Evolutionary conservation across 2,888 invertebrate genomes (phyloP).

Genomic region (Mycalesis mineus): DNA sequence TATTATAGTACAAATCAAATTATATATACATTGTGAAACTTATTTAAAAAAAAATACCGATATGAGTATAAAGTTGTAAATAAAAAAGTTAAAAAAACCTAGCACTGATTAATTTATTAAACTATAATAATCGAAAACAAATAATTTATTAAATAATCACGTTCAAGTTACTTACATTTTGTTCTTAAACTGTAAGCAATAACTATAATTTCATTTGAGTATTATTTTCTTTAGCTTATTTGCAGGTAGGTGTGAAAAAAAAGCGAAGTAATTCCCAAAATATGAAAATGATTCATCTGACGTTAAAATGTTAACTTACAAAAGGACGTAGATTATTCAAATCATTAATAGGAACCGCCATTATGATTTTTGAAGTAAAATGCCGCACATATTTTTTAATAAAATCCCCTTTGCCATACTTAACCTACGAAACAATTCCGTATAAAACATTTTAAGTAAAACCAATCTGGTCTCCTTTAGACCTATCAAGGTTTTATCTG

Average conservation of each 20-base stretch:
- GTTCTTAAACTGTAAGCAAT: not conserved
- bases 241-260: too few relatives aligned
- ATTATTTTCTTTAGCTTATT: not conserved
- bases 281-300: too few relatives aligned
- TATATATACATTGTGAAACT: too few relatives aligned
- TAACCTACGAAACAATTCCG: too few relatives aligned
- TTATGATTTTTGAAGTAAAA: too few relatives aligned
- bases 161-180: not conserved
- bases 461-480: constrained; percentile 17
- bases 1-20: not conserved
- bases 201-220: not conserved
- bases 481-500: constrained; percentile 19
- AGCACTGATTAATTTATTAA: not conserved
- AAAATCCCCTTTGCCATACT: too few relatives aligned
- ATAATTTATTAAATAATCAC: constrained; percentile 7
- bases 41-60: too few relatives aligned
- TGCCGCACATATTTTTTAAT: too few relatives aligned
- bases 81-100: not conserved
- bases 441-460: constrained; percentile 13
- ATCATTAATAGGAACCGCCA: too few relatives aligned
- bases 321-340: too few relatives aligned
- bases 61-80: not conserved
- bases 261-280: too few relatives aligned
- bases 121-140: not conserved
- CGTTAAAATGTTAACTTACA: too few relatives aligned